Conservation (phyloP, 2,888 invertebrate species). For the Diabrotica balteata region DNA sequence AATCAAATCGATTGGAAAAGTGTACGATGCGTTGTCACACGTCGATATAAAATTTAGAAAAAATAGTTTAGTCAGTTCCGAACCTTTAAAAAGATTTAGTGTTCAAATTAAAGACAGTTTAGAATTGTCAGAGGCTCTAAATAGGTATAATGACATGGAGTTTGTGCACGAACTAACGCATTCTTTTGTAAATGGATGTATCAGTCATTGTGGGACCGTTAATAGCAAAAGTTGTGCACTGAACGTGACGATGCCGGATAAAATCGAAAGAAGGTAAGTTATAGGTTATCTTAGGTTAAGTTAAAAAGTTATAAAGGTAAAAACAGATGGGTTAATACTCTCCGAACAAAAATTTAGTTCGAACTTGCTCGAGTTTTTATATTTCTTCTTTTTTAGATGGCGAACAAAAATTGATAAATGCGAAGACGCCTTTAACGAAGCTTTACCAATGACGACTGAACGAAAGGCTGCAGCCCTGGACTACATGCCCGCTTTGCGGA, state of each 20-base stretch:
- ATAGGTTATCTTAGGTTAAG: not conserved
- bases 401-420: constrained; percentile 56
- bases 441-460: constrained; percentile 64
- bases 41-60: constrained; percentile 48
- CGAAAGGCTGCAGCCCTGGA: constrained; percentile 68
- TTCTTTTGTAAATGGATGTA: constrained; percentile 47
- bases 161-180: constrained; percentile 54
- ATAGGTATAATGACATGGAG: constrained; percentile 40
- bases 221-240: constrained; percentile 24
- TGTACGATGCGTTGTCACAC: constrained; percentile 37
- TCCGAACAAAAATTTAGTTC: too few relatives aligned
- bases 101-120: constrained; percentile 55
- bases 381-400: constrained; percentile 50
- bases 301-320: too few relatives aligned
- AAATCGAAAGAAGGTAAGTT: constrained; percentile 49
- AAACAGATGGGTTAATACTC: too few relatives aligned
- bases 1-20: constrained; percentile 13
- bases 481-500: constrained; percentile 73
- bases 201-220: constrained; percentile 37
- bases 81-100: constrained; percentile 52
- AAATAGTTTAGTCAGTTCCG: constrained; percentile 41
- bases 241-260: constrained; percentile 46
- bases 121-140: constrained; percentile 54
- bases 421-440: constrained; percentile 62
- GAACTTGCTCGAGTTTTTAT: too few relatives aligned